Evolutionary conservation across 2,888 invertebrate species (phyloP).

Genomic region (Matsumyia berberina): DNA sequence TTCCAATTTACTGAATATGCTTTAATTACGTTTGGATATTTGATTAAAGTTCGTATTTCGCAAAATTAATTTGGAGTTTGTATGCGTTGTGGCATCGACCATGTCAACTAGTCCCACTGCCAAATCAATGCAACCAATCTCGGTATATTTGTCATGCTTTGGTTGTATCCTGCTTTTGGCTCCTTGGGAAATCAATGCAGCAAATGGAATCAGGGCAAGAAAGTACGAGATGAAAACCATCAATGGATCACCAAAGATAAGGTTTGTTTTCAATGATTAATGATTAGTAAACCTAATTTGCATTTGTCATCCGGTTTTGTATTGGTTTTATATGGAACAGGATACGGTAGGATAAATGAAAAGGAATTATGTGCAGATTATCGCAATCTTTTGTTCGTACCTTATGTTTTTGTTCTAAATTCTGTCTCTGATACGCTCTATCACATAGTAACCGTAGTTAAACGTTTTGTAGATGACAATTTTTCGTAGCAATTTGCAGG

Average conservation of each 20-base stretch:
- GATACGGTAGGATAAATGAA: constrained; percentile 26
- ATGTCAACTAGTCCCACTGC: background rate
- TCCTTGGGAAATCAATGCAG: constrained; percentile 61
- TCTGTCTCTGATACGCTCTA: too few relatives aligned
- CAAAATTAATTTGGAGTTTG: constrained; percentile 37
- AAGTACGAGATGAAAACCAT: constrained; percentile 41
- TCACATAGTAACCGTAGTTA: too few relatives aligned
- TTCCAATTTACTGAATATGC: constrained; percentile 50
- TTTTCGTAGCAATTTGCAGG: background rate
- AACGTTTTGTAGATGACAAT: too few relatives aligned
- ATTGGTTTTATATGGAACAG: constrained; percentile 2
- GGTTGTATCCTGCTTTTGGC: constrained; percentile 19
- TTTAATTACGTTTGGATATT: constrained; percentile 52
- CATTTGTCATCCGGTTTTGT: constrained; percentile 47
- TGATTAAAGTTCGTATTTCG: constrained; percentile 38
- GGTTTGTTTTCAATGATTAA: constrained; percentile 62
- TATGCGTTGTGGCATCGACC: constrained; percentile 17
- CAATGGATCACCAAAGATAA: constrained; percentile 45
- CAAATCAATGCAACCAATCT: constrained; percentile 47
- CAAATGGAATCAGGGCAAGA: constrained; percentile 29
- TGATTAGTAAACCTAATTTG: constrained; percentile 59
- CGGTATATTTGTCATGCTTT: constrained; percentile 35
- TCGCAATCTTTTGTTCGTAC: background rate
- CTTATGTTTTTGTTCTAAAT: background rate
- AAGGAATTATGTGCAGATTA: constrained; percentile 13